These are phyloP conservation scores for Nephrocerus scutellatus DNA, from an alignment of 2,888 invertebrate genomes.

Conservation along the genomic window DNA sequence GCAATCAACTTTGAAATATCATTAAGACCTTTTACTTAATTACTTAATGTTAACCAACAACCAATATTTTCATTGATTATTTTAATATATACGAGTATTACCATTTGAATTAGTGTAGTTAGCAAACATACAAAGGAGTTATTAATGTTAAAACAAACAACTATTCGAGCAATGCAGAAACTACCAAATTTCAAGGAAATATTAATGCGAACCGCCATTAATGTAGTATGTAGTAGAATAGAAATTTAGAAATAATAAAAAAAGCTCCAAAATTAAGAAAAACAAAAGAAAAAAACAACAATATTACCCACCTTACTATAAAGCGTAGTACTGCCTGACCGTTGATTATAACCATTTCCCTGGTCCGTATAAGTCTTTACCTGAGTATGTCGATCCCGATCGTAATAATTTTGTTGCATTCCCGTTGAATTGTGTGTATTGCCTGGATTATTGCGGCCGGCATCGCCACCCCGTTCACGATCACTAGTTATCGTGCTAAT, in stretches of 20 bases:
- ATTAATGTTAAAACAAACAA: too few relatives aligned
- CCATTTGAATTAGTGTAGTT: too few relatives aligned
- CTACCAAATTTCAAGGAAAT: too few relatives aligned
- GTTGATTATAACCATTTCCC: constrained; percentile 73
- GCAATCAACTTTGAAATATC: too few relatives aligned
- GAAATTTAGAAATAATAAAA: constrained; percentile 3
- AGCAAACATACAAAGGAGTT: too few relatives aligned
- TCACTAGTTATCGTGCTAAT: constrained; percentile 48
- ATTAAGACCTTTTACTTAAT: too few relatives aligned
- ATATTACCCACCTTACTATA: constrained; percentile 83
- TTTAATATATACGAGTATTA: too few relatives aligned
- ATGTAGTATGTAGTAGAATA: too few relatives aligned
- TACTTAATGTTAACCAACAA: too few relatives aligned
- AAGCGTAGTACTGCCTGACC: constrained; percentile 62
- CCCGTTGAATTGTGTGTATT: constrained; percentile 51
- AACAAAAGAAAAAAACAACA: constrained; percentile 2
- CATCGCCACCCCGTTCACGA: constrained; percentile 44
- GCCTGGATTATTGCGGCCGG: constrained; percentile 31
- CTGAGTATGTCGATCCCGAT: constrained; percentile 70
- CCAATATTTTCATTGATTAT: too few relatives aligned
- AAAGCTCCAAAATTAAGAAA: neutral
- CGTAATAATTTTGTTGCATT: constrained; percentile 47
- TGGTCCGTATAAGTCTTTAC: constrained; percentile 95
- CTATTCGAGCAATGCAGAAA: too few relatives aligned
- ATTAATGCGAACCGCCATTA: too few relatives aligned